Base-by-base conservation (phyloP, 1,140 invertebrate species). In the Hycleus cichorii region DNA sequence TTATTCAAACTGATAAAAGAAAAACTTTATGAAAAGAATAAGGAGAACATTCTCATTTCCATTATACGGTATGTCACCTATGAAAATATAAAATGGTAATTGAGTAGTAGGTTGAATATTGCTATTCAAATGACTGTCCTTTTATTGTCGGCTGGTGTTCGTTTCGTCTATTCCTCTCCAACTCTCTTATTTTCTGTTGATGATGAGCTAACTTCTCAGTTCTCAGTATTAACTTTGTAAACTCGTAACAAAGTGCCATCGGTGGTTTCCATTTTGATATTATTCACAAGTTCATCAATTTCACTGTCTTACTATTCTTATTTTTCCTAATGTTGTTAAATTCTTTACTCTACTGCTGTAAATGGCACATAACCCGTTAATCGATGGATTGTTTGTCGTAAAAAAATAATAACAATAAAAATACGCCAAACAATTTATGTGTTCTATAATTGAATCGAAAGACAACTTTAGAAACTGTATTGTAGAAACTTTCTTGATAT, bases 241-340 rank as follows among this genome's bases (percentile, higher is more conserved):
- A 57, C 54, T 57, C 46, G 54, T 48, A 57, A 57, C 46, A 57
- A 57, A 57, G 46, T 57, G 54, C 54, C 54, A 57, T 57, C 54
- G 54, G 54, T 57, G 46, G 46, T 57, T 57, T 57, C 54, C 54
- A 47, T 57, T 57, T 40, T 57, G 46, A 49, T 57, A 57, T 57
- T 57, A 57, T 57, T 57, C 54, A 57, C 54, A 39, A 47, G 32
- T 57, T 49, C 38, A 46, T 57, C 54, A 42, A 57, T 48, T 57
- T 40, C 47, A 43, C 38, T 38, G 47, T 48, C 46, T 56, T 56
- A 18, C 18, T 18, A 18, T 18, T 18, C 18, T 18, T 18, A 18
- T 32, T 32, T 32, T 32, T 32, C 7, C 7, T 32, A 5, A 32
- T 7, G 7, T 32, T 32, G 32, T 18, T 18, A 18, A 18, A 32